Conservation (phyloP, 2,113 vertebrate genomes). For the Chinchilla lanigera region DNA sequence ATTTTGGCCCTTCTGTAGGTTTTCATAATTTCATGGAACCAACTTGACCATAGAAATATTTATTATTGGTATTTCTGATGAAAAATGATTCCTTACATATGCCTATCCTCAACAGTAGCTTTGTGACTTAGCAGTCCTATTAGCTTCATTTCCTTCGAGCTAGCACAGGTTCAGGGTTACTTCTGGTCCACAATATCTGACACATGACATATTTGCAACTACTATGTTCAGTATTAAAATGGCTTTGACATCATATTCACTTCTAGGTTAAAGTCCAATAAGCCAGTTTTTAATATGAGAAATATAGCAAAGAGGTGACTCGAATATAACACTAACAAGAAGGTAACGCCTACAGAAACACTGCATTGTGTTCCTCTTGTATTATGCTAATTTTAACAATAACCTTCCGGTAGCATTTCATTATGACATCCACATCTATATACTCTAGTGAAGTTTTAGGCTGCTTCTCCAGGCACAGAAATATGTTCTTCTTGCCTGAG, state of each 20-base stretch:
- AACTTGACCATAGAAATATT: background rate
- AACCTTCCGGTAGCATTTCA: conserved; percentile 76
- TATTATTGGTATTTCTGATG: conserved; percentile 48
- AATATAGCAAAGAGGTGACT: conserved; percentile 68
- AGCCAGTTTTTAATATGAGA: conserved; percentile 78
- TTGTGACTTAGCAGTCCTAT: background rate
- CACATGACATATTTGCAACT: conserved; percentile 60
- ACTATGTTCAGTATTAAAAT: conserved; percentile 69
- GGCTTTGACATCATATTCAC: conserved; percentile 81
- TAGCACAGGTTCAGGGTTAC: conserved; percentile 35
- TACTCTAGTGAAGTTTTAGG: conserved; percentile 67
- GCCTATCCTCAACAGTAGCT: background rate
- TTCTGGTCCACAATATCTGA: conserved; percentile 4
- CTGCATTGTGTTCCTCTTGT: conserved; percentile 81
- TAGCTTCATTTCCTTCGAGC: background rate
- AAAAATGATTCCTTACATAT: background rate
- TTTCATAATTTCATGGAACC: conserved; percentile 19
- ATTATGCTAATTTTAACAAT: conserved; percentile 83
- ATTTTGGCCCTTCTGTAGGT: conserved; percentile 17
- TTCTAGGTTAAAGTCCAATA: conserved; percentile 72
- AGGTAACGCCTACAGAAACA: conserved; percentile 69
- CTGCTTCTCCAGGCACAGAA: conserved; percentile 82
- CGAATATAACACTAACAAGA: conserved; percentile 77
- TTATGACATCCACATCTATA: conserved; percentile 66
- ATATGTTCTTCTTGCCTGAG: conserved; percentile 82